Conservation (phyloP, 2,113 vertebrate species). For the Lophochroa leadbeateri region DNA sequence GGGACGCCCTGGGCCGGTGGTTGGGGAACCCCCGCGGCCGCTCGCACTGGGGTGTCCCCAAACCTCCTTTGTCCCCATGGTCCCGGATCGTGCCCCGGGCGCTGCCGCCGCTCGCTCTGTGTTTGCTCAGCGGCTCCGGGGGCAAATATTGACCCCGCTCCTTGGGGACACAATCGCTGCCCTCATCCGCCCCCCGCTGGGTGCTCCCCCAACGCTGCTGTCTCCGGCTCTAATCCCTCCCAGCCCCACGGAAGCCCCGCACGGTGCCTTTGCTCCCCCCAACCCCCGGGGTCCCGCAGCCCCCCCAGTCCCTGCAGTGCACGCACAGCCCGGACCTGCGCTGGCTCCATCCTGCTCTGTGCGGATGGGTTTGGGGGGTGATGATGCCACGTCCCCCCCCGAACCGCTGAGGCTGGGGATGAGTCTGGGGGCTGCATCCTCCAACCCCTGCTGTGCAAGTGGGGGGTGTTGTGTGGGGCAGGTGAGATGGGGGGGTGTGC, state of each 20-base stretch:
- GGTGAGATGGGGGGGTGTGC: no score
- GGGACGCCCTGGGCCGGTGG: rapidly evolving
- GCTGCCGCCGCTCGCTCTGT: neutral
- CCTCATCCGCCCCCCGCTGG: slow-evolving; percentile 4
- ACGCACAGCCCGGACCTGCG: neutral
- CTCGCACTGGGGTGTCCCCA: neutral
- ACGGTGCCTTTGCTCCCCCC: neutral
- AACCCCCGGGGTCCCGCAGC: neutral
- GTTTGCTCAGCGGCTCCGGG: slow-evolving; percentile 5
- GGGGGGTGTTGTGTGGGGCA: no score
- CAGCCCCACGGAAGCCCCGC: neutral
- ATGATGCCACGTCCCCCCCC: neutral
- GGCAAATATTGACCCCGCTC: slow-evolving; percentile 33
- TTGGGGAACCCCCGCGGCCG: neutral
- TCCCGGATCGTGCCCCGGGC: neutral
- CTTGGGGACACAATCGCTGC: neutral
- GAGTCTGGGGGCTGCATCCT: no score
- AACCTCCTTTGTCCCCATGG: neutral
- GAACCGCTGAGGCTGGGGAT: no score
- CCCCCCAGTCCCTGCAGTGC: neutral
- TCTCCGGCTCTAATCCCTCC: neutral
- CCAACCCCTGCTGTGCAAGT: no score
- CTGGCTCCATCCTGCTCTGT: no score
- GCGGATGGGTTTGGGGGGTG: rapidly evolving
- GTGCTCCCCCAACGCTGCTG: neutral